Evolutionary conservation across 1,140 invertebrate species (phyloP).

Genomic region (Orchestia grillus): DNA sequence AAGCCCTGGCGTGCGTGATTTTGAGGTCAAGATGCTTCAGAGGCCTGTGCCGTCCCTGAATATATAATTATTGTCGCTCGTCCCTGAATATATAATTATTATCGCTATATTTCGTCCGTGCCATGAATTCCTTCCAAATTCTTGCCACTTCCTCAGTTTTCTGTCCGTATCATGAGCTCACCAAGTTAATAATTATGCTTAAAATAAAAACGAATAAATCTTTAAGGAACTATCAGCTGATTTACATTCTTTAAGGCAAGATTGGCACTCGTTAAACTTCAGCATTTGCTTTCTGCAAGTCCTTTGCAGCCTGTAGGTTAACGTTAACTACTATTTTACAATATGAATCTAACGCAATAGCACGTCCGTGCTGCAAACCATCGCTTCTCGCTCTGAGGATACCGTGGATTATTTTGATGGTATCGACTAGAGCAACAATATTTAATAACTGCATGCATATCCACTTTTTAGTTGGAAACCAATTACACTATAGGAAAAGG

Average conservation of each 20-base stretch:
- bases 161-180: neutral
- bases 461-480: neutral
- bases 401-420: neutral
- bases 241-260: neutral
- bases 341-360: neutral
- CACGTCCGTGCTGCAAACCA: neutral
- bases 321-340: neutral
- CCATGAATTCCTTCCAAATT: slow-evolving; percentile 27
- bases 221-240: neutral
- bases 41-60: neutral
- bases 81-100: neutral
- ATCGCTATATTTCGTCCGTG: neutral
- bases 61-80: too few species aligned
- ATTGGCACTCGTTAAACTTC: neutral
- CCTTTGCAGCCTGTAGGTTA: neutral
- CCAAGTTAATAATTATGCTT: neutral
- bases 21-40: neutral
- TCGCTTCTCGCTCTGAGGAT: neutral
- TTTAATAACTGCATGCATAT: neutral
- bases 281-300: neutral
- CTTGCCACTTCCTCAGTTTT: neutral
- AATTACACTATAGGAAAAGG: neutral
- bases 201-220: neutral
- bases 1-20: neutral
- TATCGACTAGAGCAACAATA: neutral